A percentile compares a stretch with the other conserved stretches of the same genome.
phyloP scores from a whole-genome alignment of 1,140 invertebrate species.

The Gerris buenoi region DNA sequence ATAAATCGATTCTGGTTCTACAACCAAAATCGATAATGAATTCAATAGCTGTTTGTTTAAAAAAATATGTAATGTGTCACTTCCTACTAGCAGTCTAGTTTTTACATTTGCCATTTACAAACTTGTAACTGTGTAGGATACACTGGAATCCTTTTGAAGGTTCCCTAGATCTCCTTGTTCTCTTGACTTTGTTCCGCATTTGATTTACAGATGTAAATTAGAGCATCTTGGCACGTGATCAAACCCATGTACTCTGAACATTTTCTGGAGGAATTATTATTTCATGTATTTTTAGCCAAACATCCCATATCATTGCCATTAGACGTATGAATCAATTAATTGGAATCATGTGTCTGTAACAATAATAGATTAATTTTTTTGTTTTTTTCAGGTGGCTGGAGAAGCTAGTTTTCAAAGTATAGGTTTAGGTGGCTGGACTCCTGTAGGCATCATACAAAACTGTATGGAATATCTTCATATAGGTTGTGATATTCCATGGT shows the following conservation, averaged over 20 bases:
- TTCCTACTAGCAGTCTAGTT: too few relatives aligned
- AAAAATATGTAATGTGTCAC: too few relatives aligned
- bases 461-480: conserved; percentile 69
- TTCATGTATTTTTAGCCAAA: neutral
- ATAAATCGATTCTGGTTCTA: too few relatives aligned
- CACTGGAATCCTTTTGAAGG: too few relatives aligned
- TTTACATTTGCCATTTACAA: too few relatives aligned
- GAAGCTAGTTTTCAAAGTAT: conserved; percentile 64
- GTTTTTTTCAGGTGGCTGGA: conserved; percentile 12
- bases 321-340: neutral
- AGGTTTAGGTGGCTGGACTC: conserved; percentile 61
- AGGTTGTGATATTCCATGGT: conserved; percentile 68
- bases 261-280: neutral
- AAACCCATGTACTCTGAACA: neutral
- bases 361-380: neutral
- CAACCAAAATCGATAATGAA: too few relatives aligned
- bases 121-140: too few relatives aligned
- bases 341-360: neutral
- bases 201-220: neutral
- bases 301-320: neutral
- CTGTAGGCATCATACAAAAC: conserved; percentile 62
- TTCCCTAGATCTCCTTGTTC: too few relatives aligned
- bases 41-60: too few relatives aligned
- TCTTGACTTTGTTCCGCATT: neutral
- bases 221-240: neutral